These are phyloP conservation scores for Coenonympha arcania DNA, from an alignment of 2,888 invertebrate species.

Conservation along the genomic window DNA sequence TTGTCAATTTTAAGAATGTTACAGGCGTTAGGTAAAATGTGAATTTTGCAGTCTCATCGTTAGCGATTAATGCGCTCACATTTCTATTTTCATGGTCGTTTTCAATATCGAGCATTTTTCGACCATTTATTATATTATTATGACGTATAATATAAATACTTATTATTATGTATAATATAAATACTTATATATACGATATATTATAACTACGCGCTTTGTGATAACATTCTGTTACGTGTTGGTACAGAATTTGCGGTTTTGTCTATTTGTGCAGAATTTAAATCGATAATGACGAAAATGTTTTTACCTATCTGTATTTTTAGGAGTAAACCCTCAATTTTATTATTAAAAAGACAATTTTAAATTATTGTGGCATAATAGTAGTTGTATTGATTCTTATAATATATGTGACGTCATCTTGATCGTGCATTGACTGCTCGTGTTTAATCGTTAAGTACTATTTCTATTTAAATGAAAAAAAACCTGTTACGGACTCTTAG, in stretches of 20 bases:
- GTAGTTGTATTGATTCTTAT: conserved; percentile 32
- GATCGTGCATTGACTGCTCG: conserved; percentile 32
- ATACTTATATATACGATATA: neutral
- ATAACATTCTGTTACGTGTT: conserved; percentile 4
- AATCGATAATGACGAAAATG: conserved; percentile 33
- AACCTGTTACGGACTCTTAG: conserved; percentile 7
- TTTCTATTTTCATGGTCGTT: neutral
- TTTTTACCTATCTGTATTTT: conserved; percentile 31
- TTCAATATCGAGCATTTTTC: neutral
- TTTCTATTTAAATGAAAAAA: conserved; percentile 29
- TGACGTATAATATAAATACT: neutral
- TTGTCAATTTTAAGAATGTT: neutral
- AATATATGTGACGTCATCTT: conserved; percentile 32
- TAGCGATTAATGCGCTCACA: neutral
- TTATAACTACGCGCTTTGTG: conserved; percentile 7
- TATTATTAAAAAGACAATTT: conserved; percentile 47
- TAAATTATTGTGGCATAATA: conserved; percentile 43
- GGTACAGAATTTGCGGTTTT: conserved; percentile 32
- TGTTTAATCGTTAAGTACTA: conserved; percentile 33
- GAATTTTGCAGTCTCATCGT: neutral
- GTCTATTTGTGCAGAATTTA: conserved; percentile 31
- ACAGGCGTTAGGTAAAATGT: neutral
- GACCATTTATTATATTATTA: neutral
- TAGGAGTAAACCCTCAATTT: conserved; percentile 38
- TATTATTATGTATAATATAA: neutral